Percentiles rank a stretch among this genome's conserved stretches.
Evolutionary conservation across 2,797 vertebrate genomes (phyloP).

Genomic region (Fundulus diaphanus): DNA sequence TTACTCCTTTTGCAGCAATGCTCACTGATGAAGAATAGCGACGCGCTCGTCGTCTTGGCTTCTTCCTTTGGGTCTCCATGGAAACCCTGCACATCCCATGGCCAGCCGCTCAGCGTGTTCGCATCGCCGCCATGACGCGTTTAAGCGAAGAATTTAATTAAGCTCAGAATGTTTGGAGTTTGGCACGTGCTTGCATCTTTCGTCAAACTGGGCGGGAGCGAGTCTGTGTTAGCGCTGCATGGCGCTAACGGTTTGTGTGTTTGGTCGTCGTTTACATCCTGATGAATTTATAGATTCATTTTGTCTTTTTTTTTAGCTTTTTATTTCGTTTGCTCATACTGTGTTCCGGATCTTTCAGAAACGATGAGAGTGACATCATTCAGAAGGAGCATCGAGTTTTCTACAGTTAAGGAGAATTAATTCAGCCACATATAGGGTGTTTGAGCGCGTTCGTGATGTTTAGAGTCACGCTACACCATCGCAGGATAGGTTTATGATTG

Average conservation of each 20-base stretch:
- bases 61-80: constrained; percentile 54
- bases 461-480: neutral
- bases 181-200: constrained; percentile 10
- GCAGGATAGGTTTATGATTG: too few relatives aligned
- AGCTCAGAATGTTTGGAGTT: constrained; percentile 36
- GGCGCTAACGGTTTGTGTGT: constrained; percentile 1
- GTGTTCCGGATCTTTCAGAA: neutral
- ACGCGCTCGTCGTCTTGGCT: constrained; percentile 25
- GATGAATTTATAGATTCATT: neutral
- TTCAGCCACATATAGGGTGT: neutral
- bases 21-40: constrained; percentile 44
- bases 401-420: neutral
- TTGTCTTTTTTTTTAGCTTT: neutral
- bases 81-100: constrained; percentile 58
- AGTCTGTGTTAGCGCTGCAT: neutral
- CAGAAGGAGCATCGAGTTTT: neutral
- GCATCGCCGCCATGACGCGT: constrained; percentile 33
- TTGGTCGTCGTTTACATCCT: neutral
- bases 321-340: neutral
- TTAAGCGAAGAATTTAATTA: constrained; percentile 41
- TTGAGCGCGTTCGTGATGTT: neutral
- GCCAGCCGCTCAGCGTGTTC: constrained; percentile 50
- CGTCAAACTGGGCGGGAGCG: constrained; percentile 5
- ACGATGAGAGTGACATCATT: neutral
- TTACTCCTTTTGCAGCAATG: constrained; percentile 9